A percentile compares a stretch with the other conserved stretches of the same genome.
Evolutionary conservation across 1,140 invertebrate genomes (phyloP).

Genomic region (Cotesia glomerata): DNA sequence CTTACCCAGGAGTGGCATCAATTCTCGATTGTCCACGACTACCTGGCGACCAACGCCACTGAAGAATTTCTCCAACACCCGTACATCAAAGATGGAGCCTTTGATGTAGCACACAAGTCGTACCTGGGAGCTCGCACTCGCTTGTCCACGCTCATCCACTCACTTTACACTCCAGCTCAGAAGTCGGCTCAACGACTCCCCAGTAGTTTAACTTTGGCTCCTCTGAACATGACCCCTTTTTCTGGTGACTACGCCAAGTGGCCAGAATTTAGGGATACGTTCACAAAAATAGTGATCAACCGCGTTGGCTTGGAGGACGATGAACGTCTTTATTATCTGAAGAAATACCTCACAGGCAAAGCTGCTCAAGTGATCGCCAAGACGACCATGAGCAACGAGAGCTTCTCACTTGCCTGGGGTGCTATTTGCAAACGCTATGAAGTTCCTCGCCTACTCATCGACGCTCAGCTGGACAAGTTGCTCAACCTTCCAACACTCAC

Average conservation of each 20-base stretch:
- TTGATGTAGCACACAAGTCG: too few relatives aligned
- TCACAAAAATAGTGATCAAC: neutral
- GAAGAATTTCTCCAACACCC: too few relatives aligned
- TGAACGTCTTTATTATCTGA: conserved; percentile 1
- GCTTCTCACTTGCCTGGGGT: neutral
- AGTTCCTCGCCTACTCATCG: neutral
- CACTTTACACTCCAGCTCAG: too few relatives aligned
- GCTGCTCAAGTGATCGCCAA: neutral
- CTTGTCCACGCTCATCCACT: too few relatives aligned
- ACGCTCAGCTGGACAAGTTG: neutral
- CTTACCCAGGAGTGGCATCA: too few relatives aligned
- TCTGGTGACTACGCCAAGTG: conserved; percentile 24
- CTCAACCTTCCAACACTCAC: neutral
- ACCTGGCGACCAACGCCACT: too few relatives aligned
- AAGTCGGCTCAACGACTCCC: too few relatives aligned
- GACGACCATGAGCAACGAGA: neutral
- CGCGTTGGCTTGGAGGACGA: neutral
- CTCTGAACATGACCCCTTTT: neutral
- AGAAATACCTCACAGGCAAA: neutral
- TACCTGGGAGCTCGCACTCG: too few relatives aligned
- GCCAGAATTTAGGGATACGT: neutral
- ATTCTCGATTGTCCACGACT: too few relatives aligned
- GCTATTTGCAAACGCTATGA: neutral
- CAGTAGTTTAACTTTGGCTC: too few relatives aligned
- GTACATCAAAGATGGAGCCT: too few relatives aligned